Percentiles rank a stretch among this genome's conserved stretches.
Conservation (phyloP, 1,140 invertebrate species). For the Coenobita brevimanus region DNA sequence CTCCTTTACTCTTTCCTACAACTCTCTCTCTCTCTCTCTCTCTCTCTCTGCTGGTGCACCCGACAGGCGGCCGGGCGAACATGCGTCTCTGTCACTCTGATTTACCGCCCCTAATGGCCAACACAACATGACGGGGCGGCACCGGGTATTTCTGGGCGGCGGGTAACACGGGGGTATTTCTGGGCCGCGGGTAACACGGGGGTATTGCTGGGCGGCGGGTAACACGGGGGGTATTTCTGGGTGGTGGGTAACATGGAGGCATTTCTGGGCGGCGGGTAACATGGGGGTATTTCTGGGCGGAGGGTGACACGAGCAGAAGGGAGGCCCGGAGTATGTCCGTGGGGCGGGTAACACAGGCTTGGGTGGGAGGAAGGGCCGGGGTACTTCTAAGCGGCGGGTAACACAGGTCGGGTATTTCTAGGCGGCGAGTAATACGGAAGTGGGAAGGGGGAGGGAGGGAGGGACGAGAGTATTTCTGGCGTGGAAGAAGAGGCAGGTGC, state of each 20-base stretch:
- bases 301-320: too few relatives aligned
- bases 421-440: too few relatives aligned
- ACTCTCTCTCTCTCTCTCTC: not conserved
- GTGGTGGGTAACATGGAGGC: not conserved
- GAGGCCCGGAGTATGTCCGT: too few relatives aligned
- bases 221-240: not conserved
- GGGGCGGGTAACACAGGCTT: too few relatives aligned
- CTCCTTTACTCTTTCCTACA: not conserved
- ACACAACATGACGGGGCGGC: conserved; percentile 3
- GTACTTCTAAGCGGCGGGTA: too few relatives aligned
- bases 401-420: too few relatives aligned
- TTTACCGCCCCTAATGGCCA: conserved; percentile 24
- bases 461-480: too few relatives aligned
- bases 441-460: too few relatives aligned
- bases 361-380: too few relatives aligned
- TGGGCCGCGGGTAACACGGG: not conserved
- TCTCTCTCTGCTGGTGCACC: not conserved
- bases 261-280: too few relatives aligned
- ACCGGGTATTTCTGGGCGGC: conserved; percentile 14
- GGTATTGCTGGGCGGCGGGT: conserved; percentile 4
- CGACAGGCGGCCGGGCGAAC: not conserved
- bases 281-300: too few relatives aligned
- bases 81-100: conserved; percentile 37
- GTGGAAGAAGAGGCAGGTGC: too few relatives aligned
- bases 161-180: conserved; percentile 15